These are phyloP conservation scores for Scylla paramamosain DNA, from an alignment of 1,140 invertebrate species.

Conservation along the genomic window DNA sequence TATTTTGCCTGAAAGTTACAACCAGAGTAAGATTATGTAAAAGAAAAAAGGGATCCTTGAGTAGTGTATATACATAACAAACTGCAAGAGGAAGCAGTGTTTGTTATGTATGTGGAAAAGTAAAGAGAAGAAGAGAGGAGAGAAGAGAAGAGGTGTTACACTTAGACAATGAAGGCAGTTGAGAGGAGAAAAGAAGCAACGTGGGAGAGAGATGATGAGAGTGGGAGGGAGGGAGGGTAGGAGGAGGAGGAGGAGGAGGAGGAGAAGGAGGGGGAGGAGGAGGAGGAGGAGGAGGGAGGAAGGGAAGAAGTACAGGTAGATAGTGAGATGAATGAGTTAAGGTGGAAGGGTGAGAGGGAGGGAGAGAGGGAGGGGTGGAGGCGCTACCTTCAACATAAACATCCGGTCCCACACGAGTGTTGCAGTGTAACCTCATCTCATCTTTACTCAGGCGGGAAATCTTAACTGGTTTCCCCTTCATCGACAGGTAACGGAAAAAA, in stretches of 20 bases:
- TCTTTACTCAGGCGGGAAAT: background rate
- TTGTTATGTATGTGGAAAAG: too few species aligned
- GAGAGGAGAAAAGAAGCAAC: background rate
- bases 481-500: background rate
- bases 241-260: background rate
- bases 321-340: too few species aligned
- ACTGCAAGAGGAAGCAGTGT: too few species aligned
- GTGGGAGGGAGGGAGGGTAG: background rate
- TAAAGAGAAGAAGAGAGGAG: too few species aligned
- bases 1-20: too few species aligned
- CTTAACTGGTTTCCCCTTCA: background rate
- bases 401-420: background rate
- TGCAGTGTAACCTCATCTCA: background rate
- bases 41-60: too few species aligned
- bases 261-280: too few species aligned
- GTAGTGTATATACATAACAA: too few species aligned
- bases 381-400: constrained; percentile 16
- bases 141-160: background rate
- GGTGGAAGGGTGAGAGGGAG: too few species aligned
- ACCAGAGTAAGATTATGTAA: too few species aligned
- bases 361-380: too few species aligned
- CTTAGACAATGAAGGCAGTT: too few species aligned
- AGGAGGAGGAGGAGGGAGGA: background rate
- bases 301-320: background rate
- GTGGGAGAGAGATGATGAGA: background rate